Base-by-base conservation (phyloP, 2,888 invertebrate genomes). In the Scaptomyza polygonia region DNA sequence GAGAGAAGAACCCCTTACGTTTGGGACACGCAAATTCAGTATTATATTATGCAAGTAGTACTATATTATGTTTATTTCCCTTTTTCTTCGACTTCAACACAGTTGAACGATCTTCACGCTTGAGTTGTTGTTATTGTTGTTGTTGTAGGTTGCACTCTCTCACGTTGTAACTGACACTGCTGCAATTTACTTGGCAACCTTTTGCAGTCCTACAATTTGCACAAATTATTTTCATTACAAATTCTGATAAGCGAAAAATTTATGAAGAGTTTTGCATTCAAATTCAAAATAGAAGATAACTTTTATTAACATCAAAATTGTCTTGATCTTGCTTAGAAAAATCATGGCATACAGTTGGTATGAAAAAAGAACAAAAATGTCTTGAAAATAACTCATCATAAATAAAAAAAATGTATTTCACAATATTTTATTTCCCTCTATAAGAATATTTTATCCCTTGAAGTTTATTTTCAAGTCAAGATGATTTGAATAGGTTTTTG, bases 91-190 rank as follows among this genome's bases (percentile, higher is more conserved):
- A 14, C 44, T 55, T 47, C 42, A 51, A 42, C 44, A 53, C 63
- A 80, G 83, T 85, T 85, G 83, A 84, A 85, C 47, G 85, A 67
- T 79, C 83, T 85, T 84, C 83, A 83, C 47, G 85, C 54, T 72
- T 66, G 77, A 67, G 66, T 73, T 32, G 57, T 49, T 49, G 21
- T 14, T 59, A 27, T 2, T 42, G 36, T 14, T 27, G 32, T 25
- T 57, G 43, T 1, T 42, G 36, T 14, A 40, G 30, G 51, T 18
- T 43, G 21, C 34, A 39, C 42, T 47, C 27, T 74, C 74, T 64
- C 74, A 74, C 74, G 67, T 53, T 83, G 81, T 73, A 82, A 69
- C 78, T 62, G 80, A 78, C 53, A 78, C 76, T 64, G 62, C 21
- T 52, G 72, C 77, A 79, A 78, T 78, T 78, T 68, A 58, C 18